Evolutionary conservation across 1,140 invertebrate genomes (phyloP).

Genomic region (Drosophila lowei): DNA sequence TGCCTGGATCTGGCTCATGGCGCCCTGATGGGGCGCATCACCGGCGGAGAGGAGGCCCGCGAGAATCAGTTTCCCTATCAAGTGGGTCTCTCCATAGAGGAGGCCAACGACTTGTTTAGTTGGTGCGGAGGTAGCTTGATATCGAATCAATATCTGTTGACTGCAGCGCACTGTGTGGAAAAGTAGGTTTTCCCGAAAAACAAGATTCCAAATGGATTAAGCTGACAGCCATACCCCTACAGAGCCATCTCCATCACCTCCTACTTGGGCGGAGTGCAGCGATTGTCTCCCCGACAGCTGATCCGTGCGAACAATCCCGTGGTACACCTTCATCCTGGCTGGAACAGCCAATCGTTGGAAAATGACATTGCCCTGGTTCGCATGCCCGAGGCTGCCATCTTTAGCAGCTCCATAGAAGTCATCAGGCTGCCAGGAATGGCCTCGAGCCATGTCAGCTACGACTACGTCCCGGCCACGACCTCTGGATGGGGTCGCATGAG

Average conservation of each 20-base stretch:
- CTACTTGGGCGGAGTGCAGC: constrained; percentile 33
- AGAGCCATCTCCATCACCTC: constrained; percentile 57
- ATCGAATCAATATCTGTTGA: constrained; percentile 63
- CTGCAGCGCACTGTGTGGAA: constrained; percentile 69
- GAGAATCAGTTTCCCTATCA: constrained; percentile 72
- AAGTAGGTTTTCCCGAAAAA: constrained; percentile 21
- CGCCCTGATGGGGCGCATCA: constrained; percentile 58
- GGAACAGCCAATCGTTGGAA: constrained; percentile 32
- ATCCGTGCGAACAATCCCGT: constrained; percentile 4
- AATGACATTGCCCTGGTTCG: constrained; percentile 83
- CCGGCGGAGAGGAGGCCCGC: constrained; percentile 54
- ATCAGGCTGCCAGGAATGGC: constrained; percentile 70
- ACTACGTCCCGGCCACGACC: constrained; percentile 67
- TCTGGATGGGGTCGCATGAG: constrained; percentile 83
- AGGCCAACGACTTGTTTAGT: constrained; percentile 26
- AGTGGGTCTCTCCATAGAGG: constrained; percentile 57
- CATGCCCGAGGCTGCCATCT: constrained; percentile 67
- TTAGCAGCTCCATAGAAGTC: constrained; percentile 73
- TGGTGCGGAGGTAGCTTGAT: constrained; percentile 78
- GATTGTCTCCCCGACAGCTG: constrained; percentile 21
- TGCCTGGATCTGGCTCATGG: constrained; percentile 19
- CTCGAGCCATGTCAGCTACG: constrained; percentile 67
- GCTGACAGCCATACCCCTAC: constrained; percentile 4
- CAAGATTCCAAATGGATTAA: constrained; percentile 2
- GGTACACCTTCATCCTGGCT: constrained; percentile 47